Evolutionary conservation across 2,888 invertebrate genomes (phyloP), one percentile per base, ranked within the genome.

Genomic region (Clitarchus hookeri): DNA sequence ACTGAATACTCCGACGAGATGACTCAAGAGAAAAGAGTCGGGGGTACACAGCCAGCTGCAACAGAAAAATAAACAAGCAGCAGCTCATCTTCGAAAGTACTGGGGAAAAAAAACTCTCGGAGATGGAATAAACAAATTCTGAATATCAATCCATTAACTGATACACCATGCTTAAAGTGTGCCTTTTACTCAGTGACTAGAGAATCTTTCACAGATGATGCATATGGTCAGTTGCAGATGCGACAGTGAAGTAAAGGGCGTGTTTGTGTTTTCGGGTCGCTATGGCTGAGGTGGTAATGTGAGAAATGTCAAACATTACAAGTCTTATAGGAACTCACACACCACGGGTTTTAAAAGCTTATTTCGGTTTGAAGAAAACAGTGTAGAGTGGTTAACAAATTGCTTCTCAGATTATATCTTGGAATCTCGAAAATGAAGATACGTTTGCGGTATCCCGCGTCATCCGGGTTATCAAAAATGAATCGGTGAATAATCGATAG

Each of bases 331-430:
- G 16, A 16, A 16, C 25, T 16, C 84, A 44, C 0, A 48, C 0
- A 25, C n/a, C 6, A 11, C 6, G 4, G 84, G 44, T 13, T 84
- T 84, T 25, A 84, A 84, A 44, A 25, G 26, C 8, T 84, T 84
- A 48, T 84, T n/a, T 44, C 9, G 44, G 19, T 44, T 84, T 36
- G 48, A 84, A 84, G 48, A 84, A 83, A 36, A 83, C 6, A 44
- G 26, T 9, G 16, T 44, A n/a, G 12, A 44, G 27, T 83, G 83
- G 83, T 25, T 83, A 44, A n/a, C 83, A 36, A 48, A 44, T 26
- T 27, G 6, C 19, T 44, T 83, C 11, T 44, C 36, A n/a, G 12
- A 36, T 83, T 2, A 27, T 44, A 83, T 13, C 36, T 25, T 19
- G 1, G 44, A 83, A 36, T 8, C 48, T 48, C 48, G 6, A 48